Evolutionary conservation across 2,113 vertebrate species (phyloP).

Genomic region (Atlantisia rogersi): DNA sequence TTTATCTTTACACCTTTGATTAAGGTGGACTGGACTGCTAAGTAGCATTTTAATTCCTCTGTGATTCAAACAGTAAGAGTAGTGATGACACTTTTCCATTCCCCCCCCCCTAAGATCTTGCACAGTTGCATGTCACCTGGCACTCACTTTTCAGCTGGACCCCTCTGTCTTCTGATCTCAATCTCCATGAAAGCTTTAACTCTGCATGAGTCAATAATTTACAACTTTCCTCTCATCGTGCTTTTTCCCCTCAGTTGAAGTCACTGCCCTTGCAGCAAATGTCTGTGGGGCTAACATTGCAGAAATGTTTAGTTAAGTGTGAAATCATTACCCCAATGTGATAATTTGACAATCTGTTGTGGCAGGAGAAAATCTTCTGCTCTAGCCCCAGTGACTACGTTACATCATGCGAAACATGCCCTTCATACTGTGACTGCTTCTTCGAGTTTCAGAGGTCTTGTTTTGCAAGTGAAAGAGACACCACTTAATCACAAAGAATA

Average conservation of each 20-base stretch:
- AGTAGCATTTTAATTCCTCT: not conserved
- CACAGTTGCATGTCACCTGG: not conserved
- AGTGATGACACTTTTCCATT: not conserved
- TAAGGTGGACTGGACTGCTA: not conserved
- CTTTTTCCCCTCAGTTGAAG: not conserved
- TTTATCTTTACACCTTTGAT: not conserved
- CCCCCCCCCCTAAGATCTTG: accelerated
- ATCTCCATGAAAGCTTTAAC: not conserved
- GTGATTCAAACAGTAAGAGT: not conserved
- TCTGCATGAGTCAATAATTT: not conserved
- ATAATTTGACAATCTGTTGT: slow-evolving; percentile 43
- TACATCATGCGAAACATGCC: not conserved
- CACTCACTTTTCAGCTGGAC: accelerated
- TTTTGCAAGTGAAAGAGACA: not conserved
- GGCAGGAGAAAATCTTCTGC: slow-evolving; percentile 2
- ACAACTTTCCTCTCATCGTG: not conserved
- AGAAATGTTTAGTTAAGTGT: slow-evolving; percentile 28
- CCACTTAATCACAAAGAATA: not conserved
- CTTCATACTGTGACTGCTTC: not conserved
- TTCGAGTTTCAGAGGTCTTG: not conserved
- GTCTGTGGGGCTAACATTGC: not conserved
- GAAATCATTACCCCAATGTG: not conserved
- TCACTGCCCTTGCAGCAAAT: not conserved
- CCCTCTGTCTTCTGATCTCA: not conserved
- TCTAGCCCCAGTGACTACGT: not conserved